Conservation (phyloP, 2,113 vertebrate genomes). For the Zonotrichia leucophrys region DNA sequence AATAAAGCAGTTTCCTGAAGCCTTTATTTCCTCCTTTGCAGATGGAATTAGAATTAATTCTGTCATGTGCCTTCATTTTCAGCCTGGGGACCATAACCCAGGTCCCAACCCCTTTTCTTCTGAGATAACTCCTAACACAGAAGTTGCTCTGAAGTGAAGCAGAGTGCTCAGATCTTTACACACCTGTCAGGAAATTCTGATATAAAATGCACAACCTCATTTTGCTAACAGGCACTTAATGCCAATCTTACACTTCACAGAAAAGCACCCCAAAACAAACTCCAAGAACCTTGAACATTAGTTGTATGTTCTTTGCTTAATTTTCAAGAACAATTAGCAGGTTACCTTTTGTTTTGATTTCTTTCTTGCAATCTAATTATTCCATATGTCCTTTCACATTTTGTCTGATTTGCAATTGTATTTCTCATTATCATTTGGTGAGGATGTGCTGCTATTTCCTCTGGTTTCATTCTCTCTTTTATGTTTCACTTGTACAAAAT, state of each 20-base stretch:
- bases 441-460: slow-evolving; percentile 63
- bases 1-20: background rate
- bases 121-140: background rate
- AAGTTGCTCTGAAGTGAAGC: background rate
- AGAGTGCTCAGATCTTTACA: background rate
- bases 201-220: background rate
- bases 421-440: slow-evolving; percentile 71
- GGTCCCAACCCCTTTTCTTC: background rate
- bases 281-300: background rate
- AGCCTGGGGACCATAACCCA: background rate
- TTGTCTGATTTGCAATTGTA: slow-evolving; percentile 66
- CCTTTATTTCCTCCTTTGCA: background rate
- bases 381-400: slow-evolving; percentile 62
- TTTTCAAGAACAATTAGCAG: slow-evolving; percentile 38
- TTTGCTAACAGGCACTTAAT: background rate
- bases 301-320: background rate
- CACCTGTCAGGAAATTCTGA: background rate
- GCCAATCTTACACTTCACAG: too few relatives aligned
- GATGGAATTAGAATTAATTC: background rate
- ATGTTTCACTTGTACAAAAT: slow-evolving; percentile 79
- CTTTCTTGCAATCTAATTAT: slow-evolving; percentile 61
- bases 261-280: background rate
- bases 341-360: slow-evolving; percentile 46
- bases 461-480: slow-evolving; percentile 67
- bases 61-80: background rate